phyloP scores from a whole-genome alignment of 2,888 invertebrate species.

The Cryptocephalus moraei region DNA sequence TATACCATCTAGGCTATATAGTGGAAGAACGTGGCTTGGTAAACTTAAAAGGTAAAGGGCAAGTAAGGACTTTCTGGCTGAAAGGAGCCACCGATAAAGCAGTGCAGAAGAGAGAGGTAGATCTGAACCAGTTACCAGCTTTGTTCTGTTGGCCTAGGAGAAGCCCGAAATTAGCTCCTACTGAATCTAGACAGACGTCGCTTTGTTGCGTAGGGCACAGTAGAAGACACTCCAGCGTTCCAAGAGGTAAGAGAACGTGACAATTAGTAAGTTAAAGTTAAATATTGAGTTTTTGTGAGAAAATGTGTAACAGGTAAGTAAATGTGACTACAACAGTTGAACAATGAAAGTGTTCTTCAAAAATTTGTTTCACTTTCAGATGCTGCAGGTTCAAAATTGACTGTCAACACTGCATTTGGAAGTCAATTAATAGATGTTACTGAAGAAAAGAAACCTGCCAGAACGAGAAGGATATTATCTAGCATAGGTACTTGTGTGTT shows the following conservation, averaged over 20 bases:
- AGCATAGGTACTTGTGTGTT: conserved; percentile 38
- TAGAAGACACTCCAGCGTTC: conserved; percentile 56
- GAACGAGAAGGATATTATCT: conserved; percentile 47
- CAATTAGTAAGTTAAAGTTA: too few species aligned
- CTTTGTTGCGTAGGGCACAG: conserved; percentile 47
- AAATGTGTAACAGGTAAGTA: too few species aligned
- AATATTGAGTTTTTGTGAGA: too few species aligned
- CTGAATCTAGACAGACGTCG: conserved; percentile 70
- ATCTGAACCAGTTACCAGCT: conserved; percentile 64
- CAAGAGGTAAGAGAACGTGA: conserved; percentile 35
- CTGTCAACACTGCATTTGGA: conserved; percentile 38
- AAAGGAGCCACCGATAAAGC: conserved; percentile 71
- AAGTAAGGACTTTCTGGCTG: conserved; percentile 70
- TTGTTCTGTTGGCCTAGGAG: conserved; percentile 73
- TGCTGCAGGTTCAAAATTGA: conserved; percentile 40
- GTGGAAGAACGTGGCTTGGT: conserved; percentile 75
- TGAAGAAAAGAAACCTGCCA: conserved; percentile 14
- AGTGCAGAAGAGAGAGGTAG: conserved; percentile 59
- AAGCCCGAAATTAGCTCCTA: conserved; percentile 59
- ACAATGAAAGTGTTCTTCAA: background rate
- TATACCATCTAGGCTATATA: conserved; percentile 41
- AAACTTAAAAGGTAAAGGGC: conserved; percentile 81
- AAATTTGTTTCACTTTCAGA: conserved; percentile 34
- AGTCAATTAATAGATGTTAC: conserved; percentile 30
- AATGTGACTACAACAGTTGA: background rate